Evolutionary conservation across 2,797 vertebrate genomes (phyloP), one percentile per base, ranked within the genome.

Genomic region (Lagorchestes hirsutus): DNA sequence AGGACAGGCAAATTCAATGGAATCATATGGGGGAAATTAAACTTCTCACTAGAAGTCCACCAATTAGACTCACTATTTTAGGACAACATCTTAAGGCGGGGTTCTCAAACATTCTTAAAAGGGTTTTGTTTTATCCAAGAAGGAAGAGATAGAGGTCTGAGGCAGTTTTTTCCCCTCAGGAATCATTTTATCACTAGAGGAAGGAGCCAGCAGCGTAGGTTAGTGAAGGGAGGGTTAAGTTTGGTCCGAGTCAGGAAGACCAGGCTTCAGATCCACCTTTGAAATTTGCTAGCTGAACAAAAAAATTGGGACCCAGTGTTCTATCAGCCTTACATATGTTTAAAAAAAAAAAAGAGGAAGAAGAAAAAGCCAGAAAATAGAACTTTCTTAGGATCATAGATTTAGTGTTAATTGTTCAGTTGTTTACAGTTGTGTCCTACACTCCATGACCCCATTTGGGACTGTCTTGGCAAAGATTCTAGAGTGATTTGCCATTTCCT

Each of bases 161-260:
- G 91, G 40, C 27, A 46, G 4, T 50, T 24, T 50, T 87, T 50
- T 12, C 40, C 13, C 22, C 74, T 82, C 58, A 91, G 93, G 54
- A 29, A 13, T 50, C 27, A 10, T 24, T 46, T 27, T 0, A 0
- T 67, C 74, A 46, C 3, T 0, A 29, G 55, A 1, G 0, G 1
- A 10, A 3, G 31, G 87, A 59, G 3, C 0, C 0, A 22, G 1
- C 0, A 22, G 1, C 16, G 24, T 6, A 0, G 0, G 1, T 54
- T 0, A 27, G 58, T 0, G 6, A 58, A 22, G 1, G 27, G 3
- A 87, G 5, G 22, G 24, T 24, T 50, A 87, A 28, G 24, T 34
- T 46, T 87, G 74, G 9, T 27, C 2, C 1, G 74, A 46, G 74
- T 50, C 22, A 27, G 24, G n/a, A 82, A 82, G 67, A 22, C n/a